Evolutionary conservation across 2,113 vertebrate genomes (phyloP).

Genomic region (Planiliza haematocheilus): DNA sequence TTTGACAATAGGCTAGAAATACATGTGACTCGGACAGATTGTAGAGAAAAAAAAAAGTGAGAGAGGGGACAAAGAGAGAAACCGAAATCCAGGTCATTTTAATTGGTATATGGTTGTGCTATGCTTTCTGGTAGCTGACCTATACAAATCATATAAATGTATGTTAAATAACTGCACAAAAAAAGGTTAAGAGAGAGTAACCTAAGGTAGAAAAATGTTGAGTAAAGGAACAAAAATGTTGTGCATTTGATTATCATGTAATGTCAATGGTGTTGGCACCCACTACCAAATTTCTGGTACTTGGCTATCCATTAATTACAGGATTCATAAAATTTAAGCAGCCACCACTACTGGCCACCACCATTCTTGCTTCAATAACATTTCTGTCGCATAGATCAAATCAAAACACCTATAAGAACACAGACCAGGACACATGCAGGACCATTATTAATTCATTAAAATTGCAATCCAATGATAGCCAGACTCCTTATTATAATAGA

Average conservation of each 20-base stretch:
- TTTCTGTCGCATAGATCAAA: no score
- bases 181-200: slow-evolving; percentile 26
- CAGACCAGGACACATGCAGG: not conserved
- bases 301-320: no score
- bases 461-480: no score
- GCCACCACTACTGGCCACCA: no score
- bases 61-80: not conserved
- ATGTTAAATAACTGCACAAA: slow-evolving; percentile 45
- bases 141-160: slow-evolving; percentile 51
- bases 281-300: no score
- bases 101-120: slow-evolving; percentile 25
- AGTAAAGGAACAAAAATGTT: no score
- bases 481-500: not conserved
- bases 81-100: slow-evolving; percentile 26
- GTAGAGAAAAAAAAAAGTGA: slow-evolving; percentile 13
- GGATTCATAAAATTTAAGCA: no score
- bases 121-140: slow-evolving; percentile 31
- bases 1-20: slow-evolving; percentile 54
- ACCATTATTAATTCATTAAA: not conserved
- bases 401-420: no score
- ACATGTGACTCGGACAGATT: slow-evolving; percentile 51
- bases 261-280: no score
- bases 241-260: no score
- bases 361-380: no score
- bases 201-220: slow-evolving; percentile 16